Percentiles rank a stretch among this genome's conserved stretches.
Conservation (phyloP, 2,113 vertebrate species). For the Hydropotes inermis region DNA sequence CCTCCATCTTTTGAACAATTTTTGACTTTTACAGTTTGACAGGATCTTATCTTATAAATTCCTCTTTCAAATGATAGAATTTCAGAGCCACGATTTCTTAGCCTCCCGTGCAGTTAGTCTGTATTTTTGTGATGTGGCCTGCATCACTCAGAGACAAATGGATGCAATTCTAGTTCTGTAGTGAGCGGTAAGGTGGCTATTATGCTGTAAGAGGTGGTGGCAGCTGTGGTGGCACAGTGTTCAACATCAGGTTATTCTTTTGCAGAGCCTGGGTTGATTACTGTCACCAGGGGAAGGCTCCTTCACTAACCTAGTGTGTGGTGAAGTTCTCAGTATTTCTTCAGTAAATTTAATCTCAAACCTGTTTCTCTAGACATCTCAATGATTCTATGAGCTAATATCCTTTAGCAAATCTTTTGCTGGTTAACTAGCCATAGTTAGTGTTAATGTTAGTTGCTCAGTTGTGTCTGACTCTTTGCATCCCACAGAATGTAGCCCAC, state of each 20-base stretch:
- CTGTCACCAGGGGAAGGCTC: neutral
- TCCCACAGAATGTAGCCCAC: fast-evolving
- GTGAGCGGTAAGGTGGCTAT: neutral
- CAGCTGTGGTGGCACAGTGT: neutral
- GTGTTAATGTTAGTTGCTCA: neutral
- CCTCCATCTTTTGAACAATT: neutral
- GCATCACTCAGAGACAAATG: neutral
- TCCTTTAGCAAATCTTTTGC: neutral
- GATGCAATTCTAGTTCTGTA: neutral
- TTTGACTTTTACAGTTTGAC: neutral
- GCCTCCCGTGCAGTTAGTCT: fast-evolving
- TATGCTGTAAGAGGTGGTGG: no score
- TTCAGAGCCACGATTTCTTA: neutral
- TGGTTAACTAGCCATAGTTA: neutral
- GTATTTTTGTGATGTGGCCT: neutral
- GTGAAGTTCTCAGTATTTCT: neutral
- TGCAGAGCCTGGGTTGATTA: neutral
- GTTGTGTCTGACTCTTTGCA: neutral
- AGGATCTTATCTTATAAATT: neutral
- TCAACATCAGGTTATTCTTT: neutral
- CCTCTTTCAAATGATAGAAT: neutral
- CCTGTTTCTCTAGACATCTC: neutral
- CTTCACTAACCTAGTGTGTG: neutral
- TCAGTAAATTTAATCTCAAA: neutral
- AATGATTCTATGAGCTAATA: neutral